Conservation (phyloP, 1,140 invertebrate species). For the Caenorhabditis tropicalis region DNA sequence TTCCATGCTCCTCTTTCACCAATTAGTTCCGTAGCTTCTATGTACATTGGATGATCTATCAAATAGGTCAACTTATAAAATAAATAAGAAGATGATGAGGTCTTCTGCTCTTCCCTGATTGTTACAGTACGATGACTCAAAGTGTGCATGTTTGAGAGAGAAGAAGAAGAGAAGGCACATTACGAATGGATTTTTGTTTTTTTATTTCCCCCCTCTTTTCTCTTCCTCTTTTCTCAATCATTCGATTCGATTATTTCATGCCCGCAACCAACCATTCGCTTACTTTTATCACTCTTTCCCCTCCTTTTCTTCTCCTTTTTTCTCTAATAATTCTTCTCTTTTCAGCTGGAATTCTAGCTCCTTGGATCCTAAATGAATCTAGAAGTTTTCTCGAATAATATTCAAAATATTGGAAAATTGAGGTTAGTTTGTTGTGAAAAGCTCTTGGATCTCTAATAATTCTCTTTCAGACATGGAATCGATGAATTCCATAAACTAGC, state of each 20-base stretch:
- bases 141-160: background rate
- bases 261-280: background rate
- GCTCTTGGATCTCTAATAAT: too few species aligned
- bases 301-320: background rate
- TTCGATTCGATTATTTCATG: slow-evolving; percentile 37
- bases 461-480: slow-evolving; percentile 4
- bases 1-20: too few species aligned
- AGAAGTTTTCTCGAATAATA: slow-evolving; percentile 31
- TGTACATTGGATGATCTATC: slow-evolving; percentile 2
- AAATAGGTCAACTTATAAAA: background rate
- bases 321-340: background rate
- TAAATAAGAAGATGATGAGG: slow-evolving; percentile 6
- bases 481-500: background rate
- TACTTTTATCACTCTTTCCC: background rate
- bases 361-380: background rate
- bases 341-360: background rate
- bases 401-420: slow-evolving; percentile 1
- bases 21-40: too few species aligned
- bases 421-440: slow-evolving; percentile 1
- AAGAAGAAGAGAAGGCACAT: slow-evolving; percentile 4
- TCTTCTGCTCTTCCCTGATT: background rate
- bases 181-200: slow-evolving; percentile 43
- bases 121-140: slow-evolving; percentile 32
- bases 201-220: background rate
- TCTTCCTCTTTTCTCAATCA: background rate